These are phyloP conservation scores for Pseudomyrmex concolor DNA, from an alignment of 1,140 invertebrate genomes.

Conservation along the genomic window DNA sequence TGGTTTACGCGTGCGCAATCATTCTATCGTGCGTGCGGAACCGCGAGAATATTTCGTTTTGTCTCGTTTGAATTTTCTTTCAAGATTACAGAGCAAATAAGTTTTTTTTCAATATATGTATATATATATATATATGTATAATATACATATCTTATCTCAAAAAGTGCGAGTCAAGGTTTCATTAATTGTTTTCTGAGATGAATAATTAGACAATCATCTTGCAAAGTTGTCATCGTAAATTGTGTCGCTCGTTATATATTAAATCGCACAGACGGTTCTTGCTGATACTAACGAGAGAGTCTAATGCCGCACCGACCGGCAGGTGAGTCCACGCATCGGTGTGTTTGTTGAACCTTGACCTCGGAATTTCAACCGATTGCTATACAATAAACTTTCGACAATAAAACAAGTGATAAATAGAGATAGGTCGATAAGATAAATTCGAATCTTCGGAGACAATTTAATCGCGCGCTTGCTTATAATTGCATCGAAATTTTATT, in stretches of 20 bases:
- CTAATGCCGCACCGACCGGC: conserved; percentile 64
- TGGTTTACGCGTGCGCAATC: conserved; percentile 11
- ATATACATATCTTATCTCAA: background rate
- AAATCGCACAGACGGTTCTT: conserved; percentile 15
- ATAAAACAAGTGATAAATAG: background rate
- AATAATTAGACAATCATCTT: background rate
- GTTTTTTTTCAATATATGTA: background rate
- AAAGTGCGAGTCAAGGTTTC: background rate
- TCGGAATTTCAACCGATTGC: conserved; percentile 28
- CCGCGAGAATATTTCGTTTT: conserved; percentile 23
- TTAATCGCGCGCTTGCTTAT: background rate
- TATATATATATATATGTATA: too few species aligned
- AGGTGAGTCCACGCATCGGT: conserved; percentile 58
- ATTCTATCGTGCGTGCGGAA: conserved; percentile 43
- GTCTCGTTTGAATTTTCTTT: conserved; percentile 7
- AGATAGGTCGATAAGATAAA: background rate
- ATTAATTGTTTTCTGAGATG: too few species aligned
- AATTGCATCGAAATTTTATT: background rate
- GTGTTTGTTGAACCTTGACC: conserved; percentile 55
- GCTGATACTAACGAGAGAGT: conserved; percentile 57
- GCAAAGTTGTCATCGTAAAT: conserved; percentile 53
- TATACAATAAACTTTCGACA: conserved; percentile 6
- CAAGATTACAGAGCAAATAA: conserved; percentile 18
- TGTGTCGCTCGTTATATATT: conserved; percentile 55
- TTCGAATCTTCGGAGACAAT: background rate